Percentiles rank a stretch among this genome's conserved stretches.
phyloP scores from a whole-genome alignment of 2,888 invertebrate genomes.

The Selenia dentaria region DNA sequence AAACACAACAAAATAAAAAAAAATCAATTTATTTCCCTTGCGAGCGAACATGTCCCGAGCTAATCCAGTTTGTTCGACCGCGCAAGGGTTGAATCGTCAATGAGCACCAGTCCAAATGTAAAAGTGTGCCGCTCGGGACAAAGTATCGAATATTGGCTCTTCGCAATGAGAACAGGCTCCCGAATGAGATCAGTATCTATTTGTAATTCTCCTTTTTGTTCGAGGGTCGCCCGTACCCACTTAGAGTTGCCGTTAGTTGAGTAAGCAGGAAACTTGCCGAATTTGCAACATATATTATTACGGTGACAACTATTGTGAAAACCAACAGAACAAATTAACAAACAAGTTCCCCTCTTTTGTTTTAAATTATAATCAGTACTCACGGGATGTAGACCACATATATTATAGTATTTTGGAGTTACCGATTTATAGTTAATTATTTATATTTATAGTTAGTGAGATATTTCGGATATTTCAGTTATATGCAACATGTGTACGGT shows the following conservation, averaged over 20 bases:
- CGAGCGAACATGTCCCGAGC: constrained; percentile 76
- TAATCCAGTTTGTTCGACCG: constrained; percentile 83
- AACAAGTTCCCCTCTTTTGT: too few species aligned
- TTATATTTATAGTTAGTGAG: too few species aligned
- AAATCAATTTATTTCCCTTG: constrained; percentile 80
- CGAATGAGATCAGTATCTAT: constrained; percentile 61
- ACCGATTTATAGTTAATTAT: too few species aligned
- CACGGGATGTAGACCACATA: too few species aligned
- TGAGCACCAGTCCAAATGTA: constrained; percentile 77
- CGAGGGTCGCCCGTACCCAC: constrained; percentile 37
- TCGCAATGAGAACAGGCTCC: constrained; percentile 63
- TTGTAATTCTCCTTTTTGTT: constrained; percentile 56
- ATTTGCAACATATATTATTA: constrained; percentile 25
- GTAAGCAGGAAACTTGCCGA: constrained; percentile 27
- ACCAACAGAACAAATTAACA: constrained; percentile 11
- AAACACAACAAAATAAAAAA: constrained; percentile 70
- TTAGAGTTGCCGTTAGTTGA: constrained; percentile 24
- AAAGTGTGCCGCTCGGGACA: constrained; percentile 69
- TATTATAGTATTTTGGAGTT: too few species aligned
- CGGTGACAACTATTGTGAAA: constrained; percentile 11
- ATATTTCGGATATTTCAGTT: too few species aligned
- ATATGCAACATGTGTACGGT: too few species aligned
- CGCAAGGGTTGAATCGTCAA: constrained; percentile 82
- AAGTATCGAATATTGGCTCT: constrained; percentile 72
- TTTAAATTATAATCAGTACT: too few species aligned